Evolutionary conservation across 2,797 vertebrate genomes (phyloP).

Genomic region (Fringilla coelebs): DNA sequence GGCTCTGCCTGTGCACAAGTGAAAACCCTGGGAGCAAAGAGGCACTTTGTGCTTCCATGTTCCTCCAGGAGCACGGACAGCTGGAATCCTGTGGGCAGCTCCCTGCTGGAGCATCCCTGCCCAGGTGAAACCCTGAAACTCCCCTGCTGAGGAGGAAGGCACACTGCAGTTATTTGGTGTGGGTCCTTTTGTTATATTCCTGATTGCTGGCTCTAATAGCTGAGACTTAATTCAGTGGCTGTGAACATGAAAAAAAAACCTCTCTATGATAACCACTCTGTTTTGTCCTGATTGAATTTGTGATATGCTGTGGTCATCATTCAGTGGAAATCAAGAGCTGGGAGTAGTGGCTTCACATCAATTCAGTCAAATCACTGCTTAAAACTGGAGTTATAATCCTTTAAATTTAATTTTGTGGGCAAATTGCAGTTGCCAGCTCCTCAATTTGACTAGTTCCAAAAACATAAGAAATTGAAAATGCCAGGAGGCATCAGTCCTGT

Average conservation of each 20-base stretch:
- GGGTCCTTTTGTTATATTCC: background rate
- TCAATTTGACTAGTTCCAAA: constrained; percentile 48
- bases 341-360: constrained; percentile 39
- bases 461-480: constrained; percentile 53
- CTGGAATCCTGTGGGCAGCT: background rate
- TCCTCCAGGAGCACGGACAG: background rate
- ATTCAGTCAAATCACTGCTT: constrained; percentile 24
- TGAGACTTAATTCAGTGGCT: background rate
- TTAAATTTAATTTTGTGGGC: constrained; percentile 1
- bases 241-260: background rate
- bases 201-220: background rate
- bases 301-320: background rate
- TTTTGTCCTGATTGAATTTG: background rate
- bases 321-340: background rate
- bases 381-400: constrained; percentile 11
- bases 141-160: background rate
- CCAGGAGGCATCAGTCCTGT: constrained; percentile 54
- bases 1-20: background rate
- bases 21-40: background rate
- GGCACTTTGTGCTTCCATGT: background rate
- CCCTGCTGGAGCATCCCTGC: background rate
- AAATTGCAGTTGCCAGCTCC: background rate
- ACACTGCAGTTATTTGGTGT: background rate
- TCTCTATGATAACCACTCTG: background rate
- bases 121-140: background rate